These are phyloP conservation scores for Lymantria dispar DNA, from an alignment of 2,888 invertebrate genomes.

Conservation along the genomic window DNA sequence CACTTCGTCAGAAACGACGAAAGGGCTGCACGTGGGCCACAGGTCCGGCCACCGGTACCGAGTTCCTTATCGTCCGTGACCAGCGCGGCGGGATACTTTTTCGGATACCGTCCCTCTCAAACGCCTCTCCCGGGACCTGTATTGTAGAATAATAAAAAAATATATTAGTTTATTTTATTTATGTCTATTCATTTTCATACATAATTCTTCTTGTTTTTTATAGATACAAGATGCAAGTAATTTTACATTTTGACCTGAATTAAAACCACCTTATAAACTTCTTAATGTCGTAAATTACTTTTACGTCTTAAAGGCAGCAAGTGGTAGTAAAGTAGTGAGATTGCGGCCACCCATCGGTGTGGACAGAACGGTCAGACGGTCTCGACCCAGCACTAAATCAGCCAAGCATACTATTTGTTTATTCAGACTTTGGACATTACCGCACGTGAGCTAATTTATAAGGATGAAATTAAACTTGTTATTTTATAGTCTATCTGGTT, in stretches of 20 bases:
- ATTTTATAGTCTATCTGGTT: constrained; percentile 19
- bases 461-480: constrained; percentile 26
- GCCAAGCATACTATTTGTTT: constrained; percentile 61
- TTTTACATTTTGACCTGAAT: background rate
- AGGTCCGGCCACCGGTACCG: no score
- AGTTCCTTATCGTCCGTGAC: no score
- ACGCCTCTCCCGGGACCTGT: no score
- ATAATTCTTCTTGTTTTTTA: no score
- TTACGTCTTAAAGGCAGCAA: constrained; percentile 35
- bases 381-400: constrained; percentile 51
- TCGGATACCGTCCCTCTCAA: no score
- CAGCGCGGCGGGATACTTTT: no score
- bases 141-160: no score
- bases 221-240: background rate
- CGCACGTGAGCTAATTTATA: constrained; percentile 34
- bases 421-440: constrained; percentile 43
- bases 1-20: no score
- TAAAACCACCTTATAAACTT: background rate
- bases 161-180: no score
- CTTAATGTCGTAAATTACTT: constrained; percentile 27
- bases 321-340: constrained; percentile 42
- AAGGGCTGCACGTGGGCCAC: no score
- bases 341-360: constrained; percentile 69
- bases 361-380: constrained; percentile 47
- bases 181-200: no score